These are phyloP conservation scores for Procambarus virginalis DNA, from an alignment of 1,140 invertebrate genomes.

Conservation along the genomic window DNA sequence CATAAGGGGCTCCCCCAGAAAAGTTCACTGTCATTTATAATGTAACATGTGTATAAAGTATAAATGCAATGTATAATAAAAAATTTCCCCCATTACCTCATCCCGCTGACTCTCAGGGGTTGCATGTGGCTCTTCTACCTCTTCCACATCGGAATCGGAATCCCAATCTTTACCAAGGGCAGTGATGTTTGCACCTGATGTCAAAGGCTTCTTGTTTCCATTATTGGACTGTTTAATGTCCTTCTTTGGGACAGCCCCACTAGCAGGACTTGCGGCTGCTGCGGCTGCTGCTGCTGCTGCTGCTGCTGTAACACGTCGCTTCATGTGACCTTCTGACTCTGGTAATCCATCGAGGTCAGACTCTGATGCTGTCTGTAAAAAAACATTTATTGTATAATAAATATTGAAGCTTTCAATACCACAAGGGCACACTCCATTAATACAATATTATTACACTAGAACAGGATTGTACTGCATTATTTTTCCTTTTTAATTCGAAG, in stretches of 20 bases:
- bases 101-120: conserved; percentile 43
- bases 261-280: conserved; percentile 4
- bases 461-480: too few relatives aligned
- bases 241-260: conserved; percentile 20
- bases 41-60: too few relatives aligned
- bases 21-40: too few relatives aligned
- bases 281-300: conserved; percentile 31
- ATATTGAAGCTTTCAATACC: too few relatives aligned
- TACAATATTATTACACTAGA: too few relatives aligned
- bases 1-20: too few relatives aligned
- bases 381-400: too few relatives aligned
- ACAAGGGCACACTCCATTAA: too few relatives aligned
- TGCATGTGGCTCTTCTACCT: background rate
- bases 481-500: too few relatives aligned
- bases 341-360: conserved; percentile 65
- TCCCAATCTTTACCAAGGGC: conserved; percentile 28
- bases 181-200: conserved; percentile 18
- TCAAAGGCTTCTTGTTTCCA: background rate
- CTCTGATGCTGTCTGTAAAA: conserved; percentile 60
- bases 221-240: conserved; percentile 21
- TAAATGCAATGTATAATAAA: background rate
- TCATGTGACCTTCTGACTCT: conserved; percentile 61
- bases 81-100: background rate
- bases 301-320: conserved; percentile 38
- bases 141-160: conserved; percentile 18